phyloP scores from a whole-genome alignment of 2,113 vertebrate species.

The Oxyruncus cristatus region DNA sequence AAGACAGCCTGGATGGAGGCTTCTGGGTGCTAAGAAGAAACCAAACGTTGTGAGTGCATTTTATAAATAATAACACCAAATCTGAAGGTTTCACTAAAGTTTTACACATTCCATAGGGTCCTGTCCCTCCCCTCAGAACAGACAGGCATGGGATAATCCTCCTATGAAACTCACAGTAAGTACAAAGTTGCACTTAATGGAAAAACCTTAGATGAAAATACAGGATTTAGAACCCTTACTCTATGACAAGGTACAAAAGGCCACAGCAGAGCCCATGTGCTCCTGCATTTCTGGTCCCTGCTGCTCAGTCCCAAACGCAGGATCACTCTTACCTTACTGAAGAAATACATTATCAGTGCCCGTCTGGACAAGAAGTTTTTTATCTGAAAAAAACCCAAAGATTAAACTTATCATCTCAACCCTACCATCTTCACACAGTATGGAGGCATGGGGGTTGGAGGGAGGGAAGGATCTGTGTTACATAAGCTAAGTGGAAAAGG shows the following conservation, averaged over 20 bases:
- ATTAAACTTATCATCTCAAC: background rate
- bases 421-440: background rate
- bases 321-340: constrained; percentile 89
- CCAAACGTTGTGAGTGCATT: background rate
- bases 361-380: constrained; percentile 90
- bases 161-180: background rate
- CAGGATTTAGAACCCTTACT: background rate
- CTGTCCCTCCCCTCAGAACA: background rate
- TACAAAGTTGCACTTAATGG: background rate
- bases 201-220: background rate
- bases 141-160: background rate
- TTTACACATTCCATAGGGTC: background rate
- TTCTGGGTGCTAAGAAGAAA: constrained; percentile 88
- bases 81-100: background rate
- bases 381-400: constrained; percentile 76
- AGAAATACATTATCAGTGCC: constrained; percentile 93
- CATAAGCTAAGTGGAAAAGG: background rate
- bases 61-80: background rate
- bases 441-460: background rate
- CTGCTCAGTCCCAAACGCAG: background rate
- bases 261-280: background rate
- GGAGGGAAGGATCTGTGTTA: background rate
- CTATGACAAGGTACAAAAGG: background rate
- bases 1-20: constrained; percentile 94
- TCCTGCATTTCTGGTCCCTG: background rate